Percentiles rank a stretch among this genome's conserved stretches.
Conservation (phyloP, 2,797 vertebrate genomes). For the Rhynchotus rufescens region DNA sequence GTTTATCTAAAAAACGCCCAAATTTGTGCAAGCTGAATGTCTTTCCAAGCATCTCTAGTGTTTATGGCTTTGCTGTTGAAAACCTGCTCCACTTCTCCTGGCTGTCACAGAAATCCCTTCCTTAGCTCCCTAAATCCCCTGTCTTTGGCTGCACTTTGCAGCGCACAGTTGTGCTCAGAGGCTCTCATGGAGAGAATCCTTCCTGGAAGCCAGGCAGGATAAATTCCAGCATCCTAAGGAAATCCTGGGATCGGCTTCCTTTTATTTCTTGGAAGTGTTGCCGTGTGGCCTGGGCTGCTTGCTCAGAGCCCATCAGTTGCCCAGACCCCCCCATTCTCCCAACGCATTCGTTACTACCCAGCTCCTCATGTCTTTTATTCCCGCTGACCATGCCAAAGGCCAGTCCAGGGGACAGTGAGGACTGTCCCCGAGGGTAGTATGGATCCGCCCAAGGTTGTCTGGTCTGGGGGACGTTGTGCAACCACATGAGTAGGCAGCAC, state of each 20-base stretch:
- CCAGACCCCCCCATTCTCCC: neutral
- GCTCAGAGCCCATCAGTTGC: neutral
- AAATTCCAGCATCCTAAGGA: neutral
- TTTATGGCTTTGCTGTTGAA: neutral
- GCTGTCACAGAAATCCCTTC: neutral
- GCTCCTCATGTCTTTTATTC: rapidly evolving
- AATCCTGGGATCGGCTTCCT: neutral
- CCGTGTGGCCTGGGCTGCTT: neutral
- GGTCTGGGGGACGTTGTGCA: too few relatives aligned
- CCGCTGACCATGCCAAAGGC: rapidly evolving
- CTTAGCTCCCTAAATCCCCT: neutral
- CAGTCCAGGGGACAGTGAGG: rapidly evolving
- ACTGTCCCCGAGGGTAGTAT: rapidly evolving
- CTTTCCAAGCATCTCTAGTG: neutral
- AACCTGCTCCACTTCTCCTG: rapidly evolving
- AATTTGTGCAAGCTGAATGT: neutral
- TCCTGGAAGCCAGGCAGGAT: rapidly evolving
- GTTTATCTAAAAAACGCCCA: neutral
- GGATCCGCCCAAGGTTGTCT: neutral
- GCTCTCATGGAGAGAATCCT: neutral
- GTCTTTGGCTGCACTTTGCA: neutral
- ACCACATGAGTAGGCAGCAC: rapidly evolving
- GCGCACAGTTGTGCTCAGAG: rapidly evolving
- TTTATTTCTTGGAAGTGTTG: neutral
- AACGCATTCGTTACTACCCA: rapidly evolving